These are phyloP conservation scores for Leptinotarsa texana DNA, from an alignment of 1,140 invertebrate species.

Conservation along the genomic window DNA sequence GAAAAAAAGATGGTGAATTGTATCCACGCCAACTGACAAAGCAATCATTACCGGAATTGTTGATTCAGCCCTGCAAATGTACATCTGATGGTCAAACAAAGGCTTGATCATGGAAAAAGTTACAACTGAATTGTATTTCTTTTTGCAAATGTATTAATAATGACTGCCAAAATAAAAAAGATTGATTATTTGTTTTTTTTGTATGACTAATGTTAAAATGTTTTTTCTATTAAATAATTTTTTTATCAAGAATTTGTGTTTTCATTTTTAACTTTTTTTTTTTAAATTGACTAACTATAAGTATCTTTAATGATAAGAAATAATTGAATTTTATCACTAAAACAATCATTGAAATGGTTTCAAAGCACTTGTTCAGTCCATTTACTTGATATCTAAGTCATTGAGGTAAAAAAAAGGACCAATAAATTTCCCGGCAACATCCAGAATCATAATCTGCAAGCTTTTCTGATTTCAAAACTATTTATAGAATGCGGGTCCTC, in stretches of 20 bases:
- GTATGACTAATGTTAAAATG: background rate
- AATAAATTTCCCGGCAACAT: background rate
- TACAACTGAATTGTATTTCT: background rate
- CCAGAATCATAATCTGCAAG: background rate
- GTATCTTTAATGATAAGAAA: background rate
- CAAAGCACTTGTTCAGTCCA: background rate
- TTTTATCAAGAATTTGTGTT: background rate
- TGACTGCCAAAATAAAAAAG: background rate
- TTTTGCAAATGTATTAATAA: background rate
- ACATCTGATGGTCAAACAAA: background rate
- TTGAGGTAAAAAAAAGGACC: background rate
- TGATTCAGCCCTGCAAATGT: background rate
- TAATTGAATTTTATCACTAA: background rate
- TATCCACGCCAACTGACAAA: background rate
- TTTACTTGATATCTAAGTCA: background rate
- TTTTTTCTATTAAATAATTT: background rate
- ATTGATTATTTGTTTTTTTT: background rate
- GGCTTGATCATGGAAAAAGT: background rate
- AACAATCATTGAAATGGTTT: background rate
- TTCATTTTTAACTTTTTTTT: background rate
- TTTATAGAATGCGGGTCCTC: background rate
- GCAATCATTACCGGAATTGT: background rate
- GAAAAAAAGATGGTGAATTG: background rate
- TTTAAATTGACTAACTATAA: background rate
- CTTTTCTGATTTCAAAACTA: background rate